phyloP scores from a whole-genome alignment of 2,888 invertebrate species.

The Cylindroiulus punctatus region DNA sequence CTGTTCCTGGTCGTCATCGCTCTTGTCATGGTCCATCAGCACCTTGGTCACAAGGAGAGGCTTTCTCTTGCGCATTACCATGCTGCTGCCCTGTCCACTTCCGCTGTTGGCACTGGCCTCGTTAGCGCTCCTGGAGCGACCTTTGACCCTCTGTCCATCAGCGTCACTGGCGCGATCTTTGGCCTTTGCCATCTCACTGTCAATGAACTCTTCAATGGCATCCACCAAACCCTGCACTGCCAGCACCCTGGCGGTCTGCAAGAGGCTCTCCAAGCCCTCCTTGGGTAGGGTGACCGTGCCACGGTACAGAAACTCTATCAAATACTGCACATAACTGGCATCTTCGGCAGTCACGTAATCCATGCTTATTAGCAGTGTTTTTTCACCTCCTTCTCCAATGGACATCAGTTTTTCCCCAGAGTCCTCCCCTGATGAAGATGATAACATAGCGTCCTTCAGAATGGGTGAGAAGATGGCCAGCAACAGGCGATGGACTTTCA shows the following conservation, averaged over 20 bases:
- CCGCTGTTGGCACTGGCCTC: neutral
- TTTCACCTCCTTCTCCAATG: constrained; percentile 21
- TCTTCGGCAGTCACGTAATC: constrained; percentile 33
- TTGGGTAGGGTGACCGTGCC: constrained; percentile 47
- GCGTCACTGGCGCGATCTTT: neutral
- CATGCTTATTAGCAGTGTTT: neutral
- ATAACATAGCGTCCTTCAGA: constrained; percentile 18
- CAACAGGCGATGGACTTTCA: constrained; percentile 44
- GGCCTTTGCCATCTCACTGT: neutral
- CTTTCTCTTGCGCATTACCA: constrained; percentile 9
- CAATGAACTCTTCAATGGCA: constrained; percentile 39
- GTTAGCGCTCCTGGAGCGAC: neutral
- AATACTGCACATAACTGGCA: constrained; percentile 4
- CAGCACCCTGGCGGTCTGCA: constrained; percentile 32
- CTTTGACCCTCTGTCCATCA: neutral
- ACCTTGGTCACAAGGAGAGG: neutral
- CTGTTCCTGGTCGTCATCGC: neutral
- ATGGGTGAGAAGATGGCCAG: constrained; percentile 40
- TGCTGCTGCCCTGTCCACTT: neutral
- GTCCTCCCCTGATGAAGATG: neutral
- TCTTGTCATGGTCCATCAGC: neutral
- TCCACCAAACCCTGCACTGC: constrained; percentile 41
- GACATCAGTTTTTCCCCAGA: neutral
- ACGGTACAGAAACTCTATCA: constrained; percentile 47
- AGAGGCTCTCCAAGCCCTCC: neutral